These are phyloP conservation scores for Varroa destructor DNA, from an alignment of 1,140 invertebrate species.

Conservation along the genomic window DNA sequence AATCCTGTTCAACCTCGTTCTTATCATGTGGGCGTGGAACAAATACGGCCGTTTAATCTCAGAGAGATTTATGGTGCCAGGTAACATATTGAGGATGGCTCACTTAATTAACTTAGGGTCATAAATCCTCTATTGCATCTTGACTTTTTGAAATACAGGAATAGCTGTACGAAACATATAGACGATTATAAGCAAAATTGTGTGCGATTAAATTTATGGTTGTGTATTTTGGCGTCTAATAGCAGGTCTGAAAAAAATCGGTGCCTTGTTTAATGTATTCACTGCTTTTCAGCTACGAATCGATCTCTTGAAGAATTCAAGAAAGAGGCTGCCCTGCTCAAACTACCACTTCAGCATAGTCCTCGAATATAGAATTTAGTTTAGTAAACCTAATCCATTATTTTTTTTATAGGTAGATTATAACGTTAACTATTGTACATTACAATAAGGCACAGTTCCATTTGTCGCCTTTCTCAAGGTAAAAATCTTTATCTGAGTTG, in stretches of 20 bases:
- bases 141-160: too few species aligned
- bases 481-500: too few species aligned
- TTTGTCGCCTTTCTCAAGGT: too few species aligned
- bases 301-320: constrained; percentile 23
- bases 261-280: not conserved
- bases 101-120: not conserved
- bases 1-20: not conserved
- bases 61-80: constrained; percentile 22
- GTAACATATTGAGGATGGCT: not conserved
- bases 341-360: constrained; percentile 3
- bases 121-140: not conserved
- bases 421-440: too few species aligned
- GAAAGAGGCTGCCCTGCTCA: not conserved
- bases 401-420: too few species aligned
- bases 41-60: constrained; percentile 20
- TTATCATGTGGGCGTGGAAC: not conserved
- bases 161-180: too few species aligned
- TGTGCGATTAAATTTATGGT: too few species aligned
- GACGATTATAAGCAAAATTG: too few species aligned
- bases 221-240: too few species aligned
- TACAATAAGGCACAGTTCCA: too few species aligned
- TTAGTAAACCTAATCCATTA: too few species aligned
- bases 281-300: not conserved
- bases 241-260: too few species aligned
- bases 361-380: not conserved